phyloP scores from a whole-genome alignment of 1,140 invertebrate species.

The Ceratina australensis region DNA sequence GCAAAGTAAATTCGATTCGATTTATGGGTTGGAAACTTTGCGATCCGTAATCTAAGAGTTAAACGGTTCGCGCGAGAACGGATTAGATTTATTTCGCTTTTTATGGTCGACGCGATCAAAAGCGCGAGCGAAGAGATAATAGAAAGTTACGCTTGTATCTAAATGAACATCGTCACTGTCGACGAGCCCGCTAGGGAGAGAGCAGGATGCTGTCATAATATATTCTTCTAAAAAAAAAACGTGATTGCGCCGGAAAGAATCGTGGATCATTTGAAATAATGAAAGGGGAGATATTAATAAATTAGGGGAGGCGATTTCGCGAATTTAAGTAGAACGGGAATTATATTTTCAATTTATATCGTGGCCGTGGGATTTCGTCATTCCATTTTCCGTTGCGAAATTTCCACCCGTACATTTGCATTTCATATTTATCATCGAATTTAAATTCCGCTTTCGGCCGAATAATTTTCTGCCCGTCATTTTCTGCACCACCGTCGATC shows the following conservation, averaged over 20 bases:
- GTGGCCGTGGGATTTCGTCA: slow-evolving; percentile 11
- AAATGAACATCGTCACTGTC: slow-evolving; percentile 9
- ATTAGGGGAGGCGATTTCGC: background rate
- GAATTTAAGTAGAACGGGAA: slow-evolving; percentile 20
- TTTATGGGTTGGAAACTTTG: background rate
- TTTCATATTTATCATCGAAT: slow-evolving; percentile 29
- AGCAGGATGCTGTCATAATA: background rate
- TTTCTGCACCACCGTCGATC: background rate
- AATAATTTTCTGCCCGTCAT: slow-evolving; percentile 10
- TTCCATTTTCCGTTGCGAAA: slow-evolving; percentile 4
- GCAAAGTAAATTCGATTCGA: slow-evolving; percentile 17
- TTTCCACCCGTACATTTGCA: slow-evolving; percentile 27
- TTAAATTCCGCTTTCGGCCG: background rate
- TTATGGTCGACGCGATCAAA: slow-evolving; percentile 5
- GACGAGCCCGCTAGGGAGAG: too few species aligned
- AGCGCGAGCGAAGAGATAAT: slow-evolving; percentile 8
- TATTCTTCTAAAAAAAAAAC: background rate
- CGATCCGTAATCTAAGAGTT: slow-evolving; percentile 22
- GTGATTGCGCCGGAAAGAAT: background rate
- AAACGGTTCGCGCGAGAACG: slow-evolving; percentile 18
- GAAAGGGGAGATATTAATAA: slow-evolving; percentile 15
- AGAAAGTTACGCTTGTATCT: background rate
- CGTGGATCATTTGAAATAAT: background rate
- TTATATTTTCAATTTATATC: slow-evolving; percentile 31
- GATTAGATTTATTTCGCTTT: slow-evolving; percentile 33